Percentiles rank a stretch among this genome's conserved stretches.
phyloP scores from a whole-genome alignment of 2,113 vertebrate species.

The Gadus macrocephalus region DNA sequence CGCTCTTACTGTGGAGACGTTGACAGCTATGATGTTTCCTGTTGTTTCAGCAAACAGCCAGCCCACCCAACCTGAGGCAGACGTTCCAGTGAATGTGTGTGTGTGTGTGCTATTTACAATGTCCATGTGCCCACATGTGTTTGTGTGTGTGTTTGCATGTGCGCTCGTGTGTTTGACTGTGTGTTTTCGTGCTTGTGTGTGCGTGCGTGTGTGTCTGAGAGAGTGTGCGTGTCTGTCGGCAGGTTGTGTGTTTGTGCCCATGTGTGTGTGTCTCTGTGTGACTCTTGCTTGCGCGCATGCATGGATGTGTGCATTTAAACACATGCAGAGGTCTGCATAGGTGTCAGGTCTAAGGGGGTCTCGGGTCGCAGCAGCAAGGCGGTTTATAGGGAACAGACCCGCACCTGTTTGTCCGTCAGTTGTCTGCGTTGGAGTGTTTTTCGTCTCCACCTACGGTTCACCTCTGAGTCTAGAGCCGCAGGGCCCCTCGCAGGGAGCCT shows the following conservation, averaged over 20 bases:
- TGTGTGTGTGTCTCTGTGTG: slow-evolving; percentile 23
- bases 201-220: not conserved
- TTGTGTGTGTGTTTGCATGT: not conserved
- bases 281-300: not conserved
- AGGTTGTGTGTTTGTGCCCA: not conserved
- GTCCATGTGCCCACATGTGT: slow-evolving; percentile 21
- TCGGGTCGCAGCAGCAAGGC: not conserved
- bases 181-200: slow-evolving; percentile 16
- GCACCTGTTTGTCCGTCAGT: slow-evolving; percentile 45
- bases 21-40: slow-evolving; percentile 47
- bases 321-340: not conserved
- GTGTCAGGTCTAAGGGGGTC: slow-evolving; percentile 41
- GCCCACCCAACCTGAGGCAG: slow-evolving; percentile 50
- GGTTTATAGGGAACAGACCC: slow-evolving; percentile 48
- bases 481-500: slow-evolving; percentile 35
- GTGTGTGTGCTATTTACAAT: not conserved
- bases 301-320: slow-evolving; percentile 19
- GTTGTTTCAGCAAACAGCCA: slow-evolving; percentile 55
- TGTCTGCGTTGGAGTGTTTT: not conserved
- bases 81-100: no score
- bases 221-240: not conserved
- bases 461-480: slow-evolving; percentile 7
- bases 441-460: slow-evolving; percentile 9
- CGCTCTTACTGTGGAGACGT: slow-evolving; percentile 19
- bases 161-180: slow-evolving; percentile 5